Evolutionary conservation across 2,888 invertebrate species (phyloP).

Genomic region (Stenolophus ochropezus): DNA sequence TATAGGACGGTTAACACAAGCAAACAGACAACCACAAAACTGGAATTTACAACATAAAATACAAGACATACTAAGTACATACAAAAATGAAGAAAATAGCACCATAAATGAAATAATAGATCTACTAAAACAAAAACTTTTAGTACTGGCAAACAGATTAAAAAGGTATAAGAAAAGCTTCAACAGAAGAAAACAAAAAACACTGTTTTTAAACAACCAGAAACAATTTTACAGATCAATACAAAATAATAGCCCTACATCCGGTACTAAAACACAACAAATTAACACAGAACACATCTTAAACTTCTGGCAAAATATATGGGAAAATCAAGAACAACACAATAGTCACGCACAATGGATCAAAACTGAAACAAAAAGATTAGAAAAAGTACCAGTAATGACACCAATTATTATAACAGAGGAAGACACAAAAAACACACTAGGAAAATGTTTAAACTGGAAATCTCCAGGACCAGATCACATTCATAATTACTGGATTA

Average conservation of each 20-base stretch:
- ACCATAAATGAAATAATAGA: neutral
- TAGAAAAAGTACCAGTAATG: neutral
- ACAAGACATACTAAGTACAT: too few species aligned
- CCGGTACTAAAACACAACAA: neutral
- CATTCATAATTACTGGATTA: constrained; percentile 50
- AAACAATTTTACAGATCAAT: neutral
- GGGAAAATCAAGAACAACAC: neutral
- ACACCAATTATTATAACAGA: neutral
- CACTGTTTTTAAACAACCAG: neutral
- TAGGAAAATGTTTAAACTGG: constrained; percentile 15
- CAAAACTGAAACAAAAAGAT: neutral
- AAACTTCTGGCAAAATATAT: neutral
- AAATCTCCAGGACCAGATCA: constrained; percentile 43
- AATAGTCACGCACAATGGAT: neutral
- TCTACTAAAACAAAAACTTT: neutral
- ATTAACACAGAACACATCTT: neutral
- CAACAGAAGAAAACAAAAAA: neutral
- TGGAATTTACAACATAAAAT: too few species aligned
- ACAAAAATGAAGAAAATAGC: too few species aligned
- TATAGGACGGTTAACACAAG: too few species aligned
- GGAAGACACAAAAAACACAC: neutral
- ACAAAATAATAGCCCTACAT: neutral
- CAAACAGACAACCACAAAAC: too few species aligned
- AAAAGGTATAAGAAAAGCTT: neutral
- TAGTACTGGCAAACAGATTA: neutral